These are phyloP conservation scores for Cyclina sinensis DNA, from an alignment of 1,140 invertebrate species.

Conservation along the genomic window DNA sequence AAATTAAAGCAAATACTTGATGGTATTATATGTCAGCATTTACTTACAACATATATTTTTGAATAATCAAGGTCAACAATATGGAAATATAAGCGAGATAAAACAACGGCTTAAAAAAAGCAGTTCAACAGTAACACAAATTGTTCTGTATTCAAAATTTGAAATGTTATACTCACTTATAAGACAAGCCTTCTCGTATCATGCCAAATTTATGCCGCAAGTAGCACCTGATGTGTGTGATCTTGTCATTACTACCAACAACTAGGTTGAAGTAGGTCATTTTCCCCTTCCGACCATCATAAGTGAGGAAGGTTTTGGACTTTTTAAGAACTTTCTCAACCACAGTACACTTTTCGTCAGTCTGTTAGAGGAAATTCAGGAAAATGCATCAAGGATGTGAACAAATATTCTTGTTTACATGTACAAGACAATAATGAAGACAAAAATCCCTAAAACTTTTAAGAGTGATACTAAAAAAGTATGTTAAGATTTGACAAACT, in stretches of 20 bases:
- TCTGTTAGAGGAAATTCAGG: background rate
- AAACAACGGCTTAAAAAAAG: too few species aligned
- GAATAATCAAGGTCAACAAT: too few species aligned
- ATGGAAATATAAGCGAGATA: background rate
- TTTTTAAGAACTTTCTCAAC: conserved; percentile 3
- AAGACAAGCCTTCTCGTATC: background rate
- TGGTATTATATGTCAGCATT: too few species aligned
- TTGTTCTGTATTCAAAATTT: too few species aligned
- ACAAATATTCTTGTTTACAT: background rate
- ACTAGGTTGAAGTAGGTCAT: background rate
- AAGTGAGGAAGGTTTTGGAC: background rate
- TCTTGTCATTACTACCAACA: background rate
- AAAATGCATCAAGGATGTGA: background rate
- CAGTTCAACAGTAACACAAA: too few species aligned
- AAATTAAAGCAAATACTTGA: too few species aligned
- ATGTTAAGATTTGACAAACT: background rate
- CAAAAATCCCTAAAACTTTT: background rate
- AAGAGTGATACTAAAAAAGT: too few species aligned
- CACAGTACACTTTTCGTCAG: background rate
- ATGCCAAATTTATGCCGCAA: background rate
- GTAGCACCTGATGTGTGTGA: background rate
- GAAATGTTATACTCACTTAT: too few species aligned
- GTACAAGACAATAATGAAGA: background rate
- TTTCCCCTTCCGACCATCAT: conserved; percentile 16
- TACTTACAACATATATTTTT: too few species aligned